Evolutionary conservation across 2,888 invertebrate species (phyloP).

Genomic region (Heliconius ismenius): DNA sequence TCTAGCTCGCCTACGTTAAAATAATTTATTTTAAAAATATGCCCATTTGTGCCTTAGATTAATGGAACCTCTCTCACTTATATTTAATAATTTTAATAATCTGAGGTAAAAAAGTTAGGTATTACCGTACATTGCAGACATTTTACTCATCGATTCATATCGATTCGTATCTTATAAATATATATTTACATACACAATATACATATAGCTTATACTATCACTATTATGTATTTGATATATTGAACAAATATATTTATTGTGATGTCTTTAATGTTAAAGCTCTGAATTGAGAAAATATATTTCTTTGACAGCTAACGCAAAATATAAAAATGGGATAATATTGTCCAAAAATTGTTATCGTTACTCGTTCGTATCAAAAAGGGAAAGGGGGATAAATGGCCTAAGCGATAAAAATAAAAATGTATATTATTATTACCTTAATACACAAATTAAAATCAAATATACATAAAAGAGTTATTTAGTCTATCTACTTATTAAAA

Average conservation of each 20-base stretch:
- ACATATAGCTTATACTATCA: background rate
- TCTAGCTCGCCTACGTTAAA: slow-evolving; percentile 40
- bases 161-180: background rate
- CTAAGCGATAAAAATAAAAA: background rate
- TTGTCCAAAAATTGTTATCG: background rate
- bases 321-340: too few relatives aligned
- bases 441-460: background rate
- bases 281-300: background rate
- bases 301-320: too few relatives aligned
- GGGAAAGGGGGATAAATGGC: background rate
- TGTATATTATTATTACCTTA: background rate
- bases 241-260: slow-evolving; percentile 12
- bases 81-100: slow-evolving; percentile 12
- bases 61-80: slow-evolving; percentile 41
- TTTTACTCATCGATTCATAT: slow-evolving; percentile 16
- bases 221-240: slow-evolving; percentile 1
- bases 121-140: slow-evolving; percentile 9
- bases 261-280: slow-evolving; percentile 5
- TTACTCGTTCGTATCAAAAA: background rate
- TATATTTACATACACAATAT: slow-evolving; percentile 4
- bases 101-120: slow-evolving; percentile 26
- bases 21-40: slow-evolving; percentile 42
- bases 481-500: too few relatives aligned
- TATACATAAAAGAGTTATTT: background rate
- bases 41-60: slow-evolving; percentile 44